A percentile compares a stretch with the other conserved stretches of the same genome.
These are phyloP conservation scores for Colletes collaris DNA, from an alignment of 2,888 invertebrate genomes.

Conservation along the genomic window DNA sequence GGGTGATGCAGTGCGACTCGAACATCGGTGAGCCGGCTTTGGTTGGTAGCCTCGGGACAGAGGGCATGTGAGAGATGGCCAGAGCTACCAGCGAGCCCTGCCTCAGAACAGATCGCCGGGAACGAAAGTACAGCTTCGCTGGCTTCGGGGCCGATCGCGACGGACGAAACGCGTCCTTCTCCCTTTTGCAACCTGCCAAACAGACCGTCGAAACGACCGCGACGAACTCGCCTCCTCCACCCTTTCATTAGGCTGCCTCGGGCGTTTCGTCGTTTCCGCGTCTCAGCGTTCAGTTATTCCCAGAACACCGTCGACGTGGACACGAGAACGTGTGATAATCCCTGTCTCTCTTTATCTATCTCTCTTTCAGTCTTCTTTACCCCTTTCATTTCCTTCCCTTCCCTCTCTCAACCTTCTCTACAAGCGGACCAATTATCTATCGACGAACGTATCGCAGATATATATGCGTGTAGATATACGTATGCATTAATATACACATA, in stretches of 20 bases:
- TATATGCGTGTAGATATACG: not conserved
- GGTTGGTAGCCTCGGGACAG: slow-evolving; percentile 68
- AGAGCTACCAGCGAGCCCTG: slow-evolving; percentile 77
- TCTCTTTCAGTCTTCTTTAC: not conserved
- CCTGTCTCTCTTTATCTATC: not conserved
- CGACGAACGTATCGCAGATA: slow-evolving; percentile 34
- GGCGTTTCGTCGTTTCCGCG: not conserved
- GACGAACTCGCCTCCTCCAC: not conserved
- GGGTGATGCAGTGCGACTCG: slow-evolving; percentile 86
- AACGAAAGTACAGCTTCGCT: slow-evolving; percentile 70
- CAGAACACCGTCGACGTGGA: not conserved
- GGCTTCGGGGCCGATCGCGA: slow-evolving; percentile 32
- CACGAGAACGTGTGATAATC: slow-evolving; percentile 22
- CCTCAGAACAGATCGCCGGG: slow-evolving; percentile 55
- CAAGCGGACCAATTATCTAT: slow-evolving; percentile 66
- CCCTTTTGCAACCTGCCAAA: slow-evolving; percentile 11
- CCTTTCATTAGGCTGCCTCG: not conserved
- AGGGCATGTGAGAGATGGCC: slow-evolving; percentile 77
- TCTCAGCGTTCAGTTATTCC: not conserved
- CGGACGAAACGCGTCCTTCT: not conserved
- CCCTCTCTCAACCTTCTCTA: slow-evolving; percentile 26
- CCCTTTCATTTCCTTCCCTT: not conserved
- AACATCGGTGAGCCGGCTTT: slow-evolving; percentile 74
- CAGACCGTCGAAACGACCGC: slow-evolving; percentile 6
- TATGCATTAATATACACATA: not conserved